Conservation (phyloP, 2,888 invertebrate genomes). For the Dryomyza anilis region DNA sequence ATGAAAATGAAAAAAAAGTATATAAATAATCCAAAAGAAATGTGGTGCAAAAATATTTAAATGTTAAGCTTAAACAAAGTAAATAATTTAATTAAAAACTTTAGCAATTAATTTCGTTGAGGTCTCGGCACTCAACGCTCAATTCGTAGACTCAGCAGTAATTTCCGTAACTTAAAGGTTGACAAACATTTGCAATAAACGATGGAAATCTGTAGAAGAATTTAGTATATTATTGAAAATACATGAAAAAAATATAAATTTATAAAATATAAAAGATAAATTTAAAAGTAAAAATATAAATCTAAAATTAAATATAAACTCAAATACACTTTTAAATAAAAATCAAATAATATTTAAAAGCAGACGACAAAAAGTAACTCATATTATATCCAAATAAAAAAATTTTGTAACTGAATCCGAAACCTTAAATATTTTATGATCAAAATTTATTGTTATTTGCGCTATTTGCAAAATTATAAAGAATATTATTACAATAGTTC, state of each 20-base stretch:
- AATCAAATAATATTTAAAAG: neutral
- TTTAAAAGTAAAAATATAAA: constrained; percentile 20
- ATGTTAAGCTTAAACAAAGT: no score
- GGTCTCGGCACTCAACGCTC: neutral
- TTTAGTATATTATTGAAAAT: constrained; percentile 9
- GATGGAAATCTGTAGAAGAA: neutral
- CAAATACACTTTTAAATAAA: neutral
- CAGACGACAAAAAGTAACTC: neutral
- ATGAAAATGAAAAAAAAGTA: neutral
- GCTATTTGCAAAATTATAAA: constrained; percentile 26
- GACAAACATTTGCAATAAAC: constrained; percentile 21
- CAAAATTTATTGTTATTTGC: constrained; percentile 30
- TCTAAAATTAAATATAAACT: constrained; percentile 6
- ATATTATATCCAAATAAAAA: constrained; percentile 3
- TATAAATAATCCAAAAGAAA: neutral
- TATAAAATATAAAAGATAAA: constrained; percentile 10
- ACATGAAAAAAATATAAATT: constrained; percentile 3
- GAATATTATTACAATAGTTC: constrained; percentile 9
- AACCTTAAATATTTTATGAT: constrained; percentile 11
- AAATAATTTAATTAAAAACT: neutral
- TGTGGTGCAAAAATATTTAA: no score
- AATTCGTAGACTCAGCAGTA: neutral
- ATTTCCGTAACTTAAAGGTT: constrained; percentile 14
- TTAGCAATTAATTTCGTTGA: neutral
- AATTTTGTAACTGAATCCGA: constrained; percentile 13